A percentile compares a stretch with the other conserved stretches of the same genome.
Evolutionary conservation across 2,113 vertebrate species (phyloP).

Genomic region (Scatophagus argus): DNA sequence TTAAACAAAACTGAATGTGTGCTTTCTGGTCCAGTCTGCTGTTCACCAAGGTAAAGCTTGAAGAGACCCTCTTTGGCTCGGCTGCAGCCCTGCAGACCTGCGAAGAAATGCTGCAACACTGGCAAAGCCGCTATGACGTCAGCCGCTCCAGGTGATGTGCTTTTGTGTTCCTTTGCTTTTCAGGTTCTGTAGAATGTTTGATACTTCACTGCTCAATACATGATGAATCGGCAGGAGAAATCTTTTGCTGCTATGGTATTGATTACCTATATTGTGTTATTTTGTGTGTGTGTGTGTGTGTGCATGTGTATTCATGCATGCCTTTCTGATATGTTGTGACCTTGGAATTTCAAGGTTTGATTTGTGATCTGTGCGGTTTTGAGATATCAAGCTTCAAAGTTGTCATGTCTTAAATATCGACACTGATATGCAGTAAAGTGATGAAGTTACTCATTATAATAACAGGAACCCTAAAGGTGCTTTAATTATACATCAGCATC

Average conservation of each 20-base stretch:
- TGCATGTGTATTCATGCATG: neutral
- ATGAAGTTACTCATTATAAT: neutral
- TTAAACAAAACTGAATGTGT: slow-evolving; percentile 21
- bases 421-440: neutral
- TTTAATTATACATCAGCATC: neutral
- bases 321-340: neutral
- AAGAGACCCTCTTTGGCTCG: slow-evolving; percentile 89
- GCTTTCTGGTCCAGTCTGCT: slow-evolving; percentile 86
- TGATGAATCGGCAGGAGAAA: too few species aligned
- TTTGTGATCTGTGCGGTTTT: neutral
- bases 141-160: slow-evolving; percentile 87
- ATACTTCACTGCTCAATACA: neutral
- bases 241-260: neutral
- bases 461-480: neutral
- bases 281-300: neutral
- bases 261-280: slow-evolving; percentile 1
- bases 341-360: neutral
- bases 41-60: slow-evolving; percentile 96
- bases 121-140: slow-evolving; percentile 90
- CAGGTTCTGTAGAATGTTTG: neutral
- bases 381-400: neutral
- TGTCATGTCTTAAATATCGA: neutral
- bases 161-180: slow-evolving; percentile 14
- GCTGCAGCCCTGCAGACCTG: slow-evolving; percentile 93
- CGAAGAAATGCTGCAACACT: slow-evolving; percentile 91